Percentiles rank a stretch among this genome's conserved stretches.
Evolutionary conservation across 2,888 invertebrate genomes (phyloP).

Genomic region (Mechanitis mazaeus): DNA sequence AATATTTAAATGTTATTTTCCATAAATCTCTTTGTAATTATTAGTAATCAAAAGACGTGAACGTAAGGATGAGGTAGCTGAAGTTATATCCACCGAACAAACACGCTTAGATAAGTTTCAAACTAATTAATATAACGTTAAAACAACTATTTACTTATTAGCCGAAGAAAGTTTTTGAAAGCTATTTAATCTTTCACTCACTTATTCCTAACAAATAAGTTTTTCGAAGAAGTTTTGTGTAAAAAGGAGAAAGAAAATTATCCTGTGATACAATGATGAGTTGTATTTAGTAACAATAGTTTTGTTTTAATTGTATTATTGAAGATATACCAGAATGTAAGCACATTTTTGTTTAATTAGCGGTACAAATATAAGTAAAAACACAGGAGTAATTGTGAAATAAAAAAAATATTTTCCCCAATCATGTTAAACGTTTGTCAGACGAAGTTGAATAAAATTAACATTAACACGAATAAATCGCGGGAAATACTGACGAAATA

Average conservation of each 20-base stretch:
- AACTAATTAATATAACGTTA: conserved; percentile 23
- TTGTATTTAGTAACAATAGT: no score
- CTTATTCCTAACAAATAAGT: background rate
- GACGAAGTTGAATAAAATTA: conserved; percentile 19
- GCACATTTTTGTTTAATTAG: no score
- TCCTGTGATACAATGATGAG: no score
- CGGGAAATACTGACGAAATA: conserved; percentile 12
- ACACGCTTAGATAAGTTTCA: conserved; percentile 18
- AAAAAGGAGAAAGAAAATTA: no score
- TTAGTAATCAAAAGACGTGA: background rate
- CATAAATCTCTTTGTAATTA: background rate
- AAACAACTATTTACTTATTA: conserved; percentile 22
- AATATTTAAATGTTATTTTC: no score
- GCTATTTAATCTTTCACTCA: conserved; percentile 19
- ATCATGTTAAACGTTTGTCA: background rate
- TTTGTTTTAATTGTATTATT: no score
- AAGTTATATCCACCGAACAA: conserved; percentile 16
- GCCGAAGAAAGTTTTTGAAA: conserved; percentile 19
- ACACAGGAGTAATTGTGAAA: no score
- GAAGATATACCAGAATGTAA: no score
- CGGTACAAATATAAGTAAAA: no score
- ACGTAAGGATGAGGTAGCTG: conserved; percentile 3
- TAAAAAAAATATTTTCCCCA: no score
- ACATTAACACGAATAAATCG: conserved; percentile 15
- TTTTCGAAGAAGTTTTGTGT: background rate